phyloP scores from a whole-genome alignment of 2,797 vertebrate species.

The Cebuella pygmaea region DNA sequence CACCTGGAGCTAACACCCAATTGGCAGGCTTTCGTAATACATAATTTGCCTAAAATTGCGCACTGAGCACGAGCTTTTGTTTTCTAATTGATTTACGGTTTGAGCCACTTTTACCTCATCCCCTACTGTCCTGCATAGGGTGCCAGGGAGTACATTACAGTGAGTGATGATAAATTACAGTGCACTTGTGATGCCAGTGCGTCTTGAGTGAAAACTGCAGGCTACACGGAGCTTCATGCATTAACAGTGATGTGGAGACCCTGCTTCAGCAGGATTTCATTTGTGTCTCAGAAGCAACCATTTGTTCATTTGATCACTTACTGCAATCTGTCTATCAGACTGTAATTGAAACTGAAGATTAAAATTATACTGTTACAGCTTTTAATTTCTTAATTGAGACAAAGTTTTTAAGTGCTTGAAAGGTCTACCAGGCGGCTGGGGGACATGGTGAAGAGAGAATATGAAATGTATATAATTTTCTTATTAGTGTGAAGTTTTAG shows the following conservation, averaged over 20 bases:
- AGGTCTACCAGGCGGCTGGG: not conserved
- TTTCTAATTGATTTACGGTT: constrained; percentile 92
- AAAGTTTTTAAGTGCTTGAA: constrained; percentile 64
- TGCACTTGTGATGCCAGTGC: constrained; percentile 89
- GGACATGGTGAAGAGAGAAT: not conserved
- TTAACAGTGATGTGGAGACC: constrained; percentile 68
- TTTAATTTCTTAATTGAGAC: constrained; percentile 74
- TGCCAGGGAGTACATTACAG: constrained; percentile 89
- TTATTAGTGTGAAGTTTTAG: constrained; percentile 24
- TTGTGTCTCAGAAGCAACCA: constrained; percentile 72
- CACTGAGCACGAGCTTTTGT: constrained; percentile 89
- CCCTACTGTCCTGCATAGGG: constrained; percentile 84
- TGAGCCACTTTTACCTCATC: constrained; percentile 87
- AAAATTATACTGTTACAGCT: constrained; percentile 71
- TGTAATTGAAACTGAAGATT: constrained; percentile 80
- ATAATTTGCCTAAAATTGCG: constrained; percentile 89
- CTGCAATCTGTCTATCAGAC: constrained; percentile 74
- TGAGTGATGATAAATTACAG: constrained; percentile 90
- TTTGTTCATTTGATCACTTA: constrained; percentile 77
- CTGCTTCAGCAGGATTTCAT: constrained; percentile 62
- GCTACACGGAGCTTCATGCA: constrained; percentile 74
- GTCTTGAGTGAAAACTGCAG: constrained; percentile 82
- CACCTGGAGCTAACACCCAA: constrained; percentile 86
- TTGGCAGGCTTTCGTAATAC: constrained; percentile 88
- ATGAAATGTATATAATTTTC: not conserved